phyloP scores from a whole-genome alignment of 2,113 vertebrate species.

The Solenodon paradoxus region DNA sequence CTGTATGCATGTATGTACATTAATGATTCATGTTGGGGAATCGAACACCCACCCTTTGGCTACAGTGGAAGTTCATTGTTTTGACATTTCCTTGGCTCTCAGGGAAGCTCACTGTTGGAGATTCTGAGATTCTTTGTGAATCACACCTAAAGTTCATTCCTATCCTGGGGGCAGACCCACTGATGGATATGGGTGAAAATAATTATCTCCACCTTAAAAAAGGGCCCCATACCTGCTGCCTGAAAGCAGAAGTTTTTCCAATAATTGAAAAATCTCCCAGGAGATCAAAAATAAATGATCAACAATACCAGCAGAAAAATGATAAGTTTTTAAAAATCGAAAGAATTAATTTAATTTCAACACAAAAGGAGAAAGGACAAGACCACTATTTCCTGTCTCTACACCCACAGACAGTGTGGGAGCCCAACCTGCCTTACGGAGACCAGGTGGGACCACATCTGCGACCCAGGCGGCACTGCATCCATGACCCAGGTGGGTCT shows the following conservation, averaged over 20 bases:
- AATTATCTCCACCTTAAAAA: background rate
- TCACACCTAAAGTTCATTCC: background rate
- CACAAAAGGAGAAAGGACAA: background rate
- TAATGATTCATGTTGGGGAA: background rate
- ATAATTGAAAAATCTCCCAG: background rate
- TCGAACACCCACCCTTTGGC: background rate
- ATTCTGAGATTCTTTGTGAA: background rate
- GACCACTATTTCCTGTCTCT: background rate
- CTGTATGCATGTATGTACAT: background rate
- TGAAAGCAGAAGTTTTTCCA: background rate
- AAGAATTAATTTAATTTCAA: background rate
- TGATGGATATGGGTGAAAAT: background rate
- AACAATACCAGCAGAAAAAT: background rate
- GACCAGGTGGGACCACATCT: too few relatives aligned
- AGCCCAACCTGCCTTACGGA: background rate
- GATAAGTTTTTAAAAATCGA: background rate
- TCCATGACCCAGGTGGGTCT: background rate
- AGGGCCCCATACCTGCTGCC: background rate
- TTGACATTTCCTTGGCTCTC: conserved; percentile 6
- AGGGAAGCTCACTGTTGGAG: background rate
- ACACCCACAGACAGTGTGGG: background rate
- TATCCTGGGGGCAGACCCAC: background rate
- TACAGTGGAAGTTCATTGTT: background rate
- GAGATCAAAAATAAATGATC: conserved; percentile 20
- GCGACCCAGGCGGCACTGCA: fast-evolving